Evolutionary conservation across 2,888 invertebrate species (phyloP), one percentile per base, ranked within the genome.

Genomic region (Cerastis leucographa): DNA sequence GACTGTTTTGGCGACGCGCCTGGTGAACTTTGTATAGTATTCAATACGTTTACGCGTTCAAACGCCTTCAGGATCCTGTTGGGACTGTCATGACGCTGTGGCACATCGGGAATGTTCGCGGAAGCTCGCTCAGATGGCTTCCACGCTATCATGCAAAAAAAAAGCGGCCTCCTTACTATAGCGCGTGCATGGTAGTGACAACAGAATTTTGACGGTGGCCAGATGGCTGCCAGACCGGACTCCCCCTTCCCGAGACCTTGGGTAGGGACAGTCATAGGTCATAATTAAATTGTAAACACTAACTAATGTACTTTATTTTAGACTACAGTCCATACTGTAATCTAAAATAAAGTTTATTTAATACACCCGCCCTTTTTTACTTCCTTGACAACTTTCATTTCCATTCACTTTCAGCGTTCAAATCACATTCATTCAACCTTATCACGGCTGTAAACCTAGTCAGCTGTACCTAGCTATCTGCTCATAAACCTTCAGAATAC

Each of bases 401-500:
- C n/a, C 59, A 40, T 80, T 29, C 73, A 44, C 35, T 40, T 40
- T 51, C 40, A 40, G 0, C 66, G 19, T 46, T 46, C 74, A 80
- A 12, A 54, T 7, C n/a, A 44, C 64, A 64, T 51, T 46, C 35
- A 62, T 49, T 19, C 7, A 12, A 29, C 40, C 29, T 46, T 46
- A 46, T 79, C 2, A n/a, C 11, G 3, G 4, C 64, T 25, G 64
- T 17, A 25, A 42, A 8, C 42, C 14, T 35, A 64, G 42, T n/a
- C 64, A 25, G 42, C 22, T 29, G 12, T 40, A 40, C 25, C 64
- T 25, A 22, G n/a, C n/a, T 42, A n/a, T n/a, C 64, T n/a, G 42
- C 64, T 64, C 19, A 17, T 49, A 64, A 14, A 35, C 17, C 19
- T 59, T 35, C 7, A 54, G 59, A 79, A 59, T 68, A 46, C 35